A percentile compares a stretch with the other conserved stretches of the same genome.
phyloP scores from a whole-genome alignment of 2,888 invertebrate genomes.

The Ellobium chinense region DNA sequence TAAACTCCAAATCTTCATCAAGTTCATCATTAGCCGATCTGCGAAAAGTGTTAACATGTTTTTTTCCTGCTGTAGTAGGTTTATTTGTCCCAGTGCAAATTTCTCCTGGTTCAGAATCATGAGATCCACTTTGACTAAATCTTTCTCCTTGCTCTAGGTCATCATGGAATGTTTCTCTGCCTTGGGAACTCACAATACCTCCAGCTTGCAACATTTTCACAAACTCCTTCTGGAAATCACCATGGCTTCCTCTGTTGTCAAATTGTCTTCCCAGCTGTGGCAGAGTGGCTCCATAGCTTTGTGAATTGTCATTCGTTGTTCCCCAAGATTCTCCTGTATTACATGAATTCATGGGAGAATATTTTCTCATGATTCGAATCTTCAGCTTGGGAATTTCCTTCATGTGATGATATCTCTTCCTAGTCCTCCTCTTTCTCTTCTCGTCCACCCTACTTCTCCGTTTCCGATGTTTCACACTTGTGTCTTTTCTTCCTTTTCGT shows the following conservation, averaged over 20 bases:
- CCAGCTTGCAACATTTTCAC: conserved; percentile 27
- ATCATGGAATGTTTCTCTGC: background rate
- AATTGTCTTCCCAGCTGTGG: background rate
- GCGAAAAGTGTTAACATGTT: too few species aligned
- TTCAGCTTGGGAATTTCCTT: conserved; percentile 21
- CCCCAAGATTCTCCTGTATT: too few species aligned
- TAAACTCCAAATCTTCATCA: too few species aligned
- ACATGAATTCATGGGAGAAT: too few species aligned
- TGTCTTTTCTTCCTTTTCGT: conserved; percentile 3
- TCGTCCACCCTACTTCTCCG: background rate
- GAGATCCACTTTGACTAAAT: too few species aligned
- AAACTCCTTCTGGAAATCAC: conserved; percentile 32
- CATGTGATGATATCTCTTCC: conserved; percentile 14
- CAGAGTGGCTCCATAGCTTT: background rate
- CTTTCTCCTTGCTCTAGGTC: too few species aligned
- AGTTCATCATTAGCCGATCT: too few species aligned
- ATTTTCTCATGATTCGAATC: conserved; percentile 1
- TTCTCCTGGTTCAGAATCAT: too few species aligned
- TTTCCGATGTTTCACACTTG: background rate
- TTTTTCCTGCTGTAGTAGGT: too few species aligned
- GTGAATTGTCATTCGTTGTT: background rate
- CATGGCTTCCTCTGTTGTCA: background rate
- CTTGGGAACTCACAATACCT: background rate
- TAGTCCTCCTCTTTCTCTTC: background rate
- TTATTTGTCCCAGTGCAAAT: too few species aligned